phyloP scores from a whole-genome alignment of 2,797 vertebrate species.

The Mionectes olivaceus region DNA sequence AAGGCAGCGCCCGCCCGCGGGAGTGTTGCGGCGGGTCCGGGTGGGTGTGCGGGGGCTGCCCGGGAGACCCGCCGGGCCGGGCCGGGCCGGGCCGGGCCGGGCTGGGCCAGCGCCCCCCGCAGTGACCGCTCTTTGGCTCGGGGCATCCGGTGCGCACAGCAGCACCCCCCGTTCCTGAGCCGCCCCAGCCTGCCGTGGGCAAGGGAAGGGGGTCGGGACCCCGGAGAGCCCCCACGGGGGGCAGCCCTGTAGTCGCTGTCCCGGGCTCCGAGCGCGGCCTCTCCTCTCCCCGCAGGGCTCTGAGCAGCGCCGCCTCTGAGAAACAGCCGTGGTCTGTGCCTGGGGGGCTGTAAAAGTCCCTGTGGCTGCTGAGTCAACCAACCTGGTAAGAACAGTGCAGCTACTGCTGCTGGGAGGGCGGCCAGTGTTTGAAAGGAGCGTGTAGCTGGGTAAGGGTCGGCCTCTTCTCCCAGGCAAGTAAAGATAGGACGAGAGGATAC shows the following conservation, averaged over 20 bases:
- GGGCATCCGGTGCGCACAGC: background rate
- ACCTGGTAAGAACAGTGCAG: rapidly evolving
- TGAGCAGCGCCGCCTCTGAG: background rate
- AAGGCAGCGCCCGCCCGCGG: background rate
- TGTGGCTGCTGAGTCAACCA: no score
- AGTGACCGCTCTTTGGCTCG: background rate
- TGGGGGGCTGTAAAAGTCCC: rapidly evolving
- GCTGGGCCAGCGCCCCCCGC: background rate
- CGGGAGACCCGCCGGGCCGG: no score
- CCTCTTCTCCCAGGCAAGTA: background rate
- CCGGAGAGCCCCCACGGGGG: rapidly evolving
- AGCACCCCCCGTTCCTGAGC: rapidly evolving
- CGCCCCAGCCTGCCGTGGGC: background rate
- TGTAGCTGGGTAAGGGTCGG: no score
- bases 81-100: no score
- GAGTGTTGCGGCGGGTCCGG: background rate
- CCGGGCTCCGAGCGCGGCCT: rapidly evolving
- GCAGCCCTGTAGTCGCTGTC: background rate
- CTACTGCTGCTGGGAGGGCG: background rate
- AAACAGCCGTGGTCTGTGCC: background rate
- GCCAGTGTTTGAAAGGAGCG: background rate
- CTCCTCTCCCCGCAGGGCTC: no score
- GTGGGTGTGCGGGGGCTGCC: rapidly evolving
- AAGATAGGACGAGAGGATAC: background rate
- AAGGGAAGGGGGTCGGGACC: no score